A percentile compares a stretch with the other conserved stretches of the same genome.
Conservation (phyloP, 2,797 vertebrate species). For the Mastacembelus armatus region DNA sequence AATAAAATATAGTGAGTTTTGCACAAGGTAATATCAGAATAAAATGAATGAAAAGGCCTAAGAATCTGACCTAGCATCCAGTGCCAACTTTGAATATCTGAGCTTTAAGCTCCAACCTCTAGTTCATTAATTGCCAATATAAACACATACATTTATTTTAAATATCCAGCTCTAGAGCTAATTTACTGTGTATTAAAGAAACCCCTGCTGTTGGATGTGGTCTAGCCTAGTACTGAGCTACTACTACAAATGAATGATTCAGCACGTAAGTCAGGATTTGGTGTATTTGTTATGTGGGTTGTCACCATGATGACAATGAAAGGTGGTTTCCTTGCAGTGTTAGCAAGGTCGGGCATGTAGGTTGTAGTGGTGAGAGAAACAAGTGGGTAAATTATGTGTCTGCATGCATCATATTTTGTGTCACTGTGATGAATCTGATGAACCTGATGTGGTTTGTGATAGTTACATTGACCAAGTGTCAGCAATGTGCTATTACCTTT, state of each 20-base stretch:
- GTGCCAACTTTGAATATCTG: too few relatives aligned
- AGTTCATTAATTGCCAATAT: too few relatives aligned
- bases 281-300: slow-evolving; percentile 16
- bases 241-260: slow-evolving; percentile 8
- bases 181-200: too few relatives aligned
- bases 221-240: too few relatives aligned
- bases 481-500: not conserved
- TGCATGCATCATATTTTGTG: not conserved
- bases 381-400: not conserved
- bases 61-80: too few relatives aligned
- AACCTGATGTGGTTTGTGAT: not conserved
- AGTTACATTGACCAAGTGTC: not conserved
- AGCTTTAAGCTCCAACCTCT: too few relatives aligned
- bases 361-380: not conserved
- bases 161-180: too few relatives aligned
- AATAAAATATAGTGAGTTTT: not conserved
- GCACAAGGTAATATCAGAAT: too few relatives aligned
- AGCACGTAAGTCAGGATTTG: slow-evolving; percentile 11
- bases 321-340: not conserved
- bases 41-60: too few relatives aligned
- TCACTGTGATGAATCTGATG: not conserved
- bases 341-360: not conserved
- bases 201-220: too few relatives aligned
- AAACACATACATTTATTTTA: too few relatives aligned
- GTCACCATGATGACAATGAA: not conserved